phyloP scores from a whole-genome alignment of 2,888 invertebrate genomes.

The Euspilapteryx auroguttella region DNA sequence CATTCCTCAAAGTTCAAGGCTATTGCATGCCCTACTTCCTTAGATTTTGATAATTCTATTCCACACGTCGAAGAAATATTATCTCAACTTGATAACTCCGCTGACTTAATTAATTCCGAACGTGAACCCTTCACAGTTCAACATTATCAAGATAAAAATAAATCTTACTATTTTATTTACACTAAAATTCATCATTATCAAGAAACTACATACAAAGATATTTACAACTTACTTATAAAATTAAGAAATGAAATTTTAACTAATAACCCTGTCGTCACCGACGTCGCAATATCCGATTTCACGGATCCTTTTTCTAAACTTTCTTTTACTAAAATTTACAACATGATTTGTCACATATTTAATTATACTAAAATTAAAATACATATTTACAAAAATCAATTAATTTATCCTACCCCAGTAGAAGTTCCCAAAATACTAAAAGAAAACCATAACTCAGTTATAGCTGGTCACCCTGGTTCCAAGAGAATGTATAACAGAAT shows the following conservation, averaged over 20 bases:
- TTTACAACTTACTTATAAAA: slow-evolving; percentile 7
- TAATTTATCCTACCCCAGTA: background rate
- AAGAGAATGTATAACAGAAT: slow-evolving; percentile 1
- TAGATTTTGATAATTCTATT: slow-evolving; percentile 5
- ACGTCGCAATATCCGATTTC: slow-evolving; percentile 4
- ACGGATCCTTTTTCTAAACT: slow-evolving; percentile 1
- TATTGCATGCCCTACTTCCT: slow-evolving; percentile 5
- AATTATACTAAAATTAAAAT: background rate
- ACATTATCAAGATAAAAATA: slow-evolving; percentile 2
- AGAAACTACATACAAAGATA: slow-evolving; percentile 5
- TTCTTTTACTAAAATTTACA: slow-evolving; percentile 3
- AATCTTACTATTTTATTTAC: slow-evolving; percentile 6
- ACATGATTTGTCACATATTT: slow-evolving; percentile 1
- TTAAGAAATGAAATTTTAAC: slow-evolving; percentile 4
- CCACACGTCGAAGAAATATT: background rate
- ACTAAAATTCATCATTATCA: slow-evolving; percentile 9
- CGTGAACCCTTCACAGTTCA: slow-evolving; percentile 3
- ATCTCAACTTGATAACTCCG: background rate
- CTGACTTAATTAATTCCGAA: background rate
- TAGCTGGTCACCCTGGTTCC: slow-evolving; percentile 1
- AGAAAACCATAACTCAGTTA: slow-evolving; percentile 1
- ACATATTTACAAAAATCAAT: slow-evolving; percentile 1
- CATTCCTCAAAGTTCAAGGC: slow-evolving; percentile 4
- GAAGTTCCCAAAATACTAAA: slow-evolving; percentile 1
- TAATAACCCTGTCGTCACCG: slow-evolving; percentile 1